Evolutionary conservation across 1,140 invertebrate species (phyloP).

Genomic region (Diprion similis): DNA sequence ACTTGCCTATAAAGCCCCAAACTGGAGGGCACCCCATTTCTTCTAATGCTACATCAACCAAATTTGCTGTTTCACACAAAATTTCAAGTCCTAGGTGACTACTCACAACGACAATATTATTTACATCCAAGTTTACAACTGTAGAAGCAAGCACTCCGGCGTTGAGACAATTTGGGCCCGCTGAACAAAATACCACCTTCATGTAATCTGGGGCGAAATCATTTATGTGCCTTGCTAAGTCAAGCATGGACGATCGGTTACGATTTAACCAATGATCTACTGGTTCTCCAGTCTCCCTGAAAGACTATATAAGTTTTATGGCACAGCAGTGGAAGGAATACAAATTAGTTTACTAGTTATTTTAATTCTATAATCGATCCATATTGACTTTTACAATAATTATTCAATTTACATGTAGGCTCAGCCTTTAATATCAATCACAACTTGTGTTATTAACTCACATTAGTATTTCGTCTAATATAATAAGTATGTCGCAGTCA

Average conservation of each 20-base stretch:
- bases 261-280: constrained; percentile 23
- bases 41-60: constrained; percentile 18
- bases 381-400: background rate
- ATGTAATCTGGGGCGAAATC: constrained; percentile 28
- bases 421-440: background rate
- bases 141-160: constrained; percentile 28
- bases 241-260: constrained; percentile 25
- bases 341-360: constrained; percentile 9
- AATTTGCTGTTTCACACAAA: constrained; percentile 23
- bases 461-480: constrained; percentile 30
- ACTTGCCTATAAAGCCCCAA: constrained; percentile 35
- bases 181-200: constrained; percentile 39
- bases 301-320: background rate
- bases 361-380: background rate
- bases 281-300: constrained; percentile 27
- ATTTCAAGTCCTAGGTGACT: constrained; percentile 36
- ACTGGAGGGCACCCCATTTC: constrained; percentile 37
- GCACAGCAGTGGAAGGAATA: background rate
- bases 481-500: constrained; percentile 34
- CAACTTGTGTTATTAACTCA: constrained; percentile 4
- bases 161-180: constrained; percentile 32
- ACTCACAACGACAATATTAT: constrained; percentile 32
- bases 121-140: constrained; percentile 31
- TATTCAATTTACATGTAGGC: background rate
- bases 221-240: constrained; percentile 33